A percentile compares a stretch with the other conserved stretches of the same genome.
phyloP scores from a whole-genome alignment of 1,140 invertebrate genomes.

The Apocrypta bakeri region DNA sequence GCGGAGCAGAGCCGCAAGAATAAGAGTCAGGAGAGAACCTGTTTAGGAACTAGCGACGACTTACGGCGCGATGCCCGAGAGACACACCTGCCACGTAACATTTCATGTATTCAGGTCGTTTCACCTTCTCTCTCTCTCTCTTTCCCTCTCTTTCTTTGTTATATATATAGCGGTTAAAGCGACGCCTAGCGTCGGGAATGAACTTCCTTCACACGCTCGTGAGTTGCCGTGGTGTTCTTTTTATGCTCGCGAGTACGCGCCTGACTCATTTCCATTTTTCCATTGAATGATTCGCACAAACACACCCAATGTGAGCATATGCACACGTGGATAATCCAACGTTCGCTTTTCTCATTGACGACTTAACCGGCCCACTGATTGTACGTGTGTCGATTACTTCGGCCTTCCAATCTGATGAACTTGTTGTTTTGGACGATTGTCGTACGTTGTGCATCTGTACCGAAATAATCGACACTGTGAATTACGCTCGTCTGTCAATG shows the following conservation, averaged over 20 bases:
- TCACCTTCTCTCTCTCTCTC: slow-evolving; percentile 58
- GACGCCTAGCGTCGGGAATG: slow-evolving; percentile 2
- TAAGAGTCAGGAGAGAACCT: slow-evolving; percentile 54
- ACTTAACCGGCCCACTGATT: not conserved
- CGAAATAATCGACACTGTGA: no score
- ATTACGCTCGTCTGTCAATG: no score
- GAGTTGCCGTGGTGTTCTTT: not conserved
- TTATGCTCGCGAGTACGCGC: not conserved
- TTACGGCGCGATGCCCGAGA: slow-evolving; percentile 9
- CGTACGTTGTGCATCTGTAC: no score
- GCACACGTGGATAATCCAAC: not conserved
- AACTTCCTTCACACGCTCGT: slow-evolving; percentile 22
- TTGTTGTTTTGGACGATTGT: no score
- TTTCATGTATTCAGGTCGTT: slow-evolving; percentile 56
- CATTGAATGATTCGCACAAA: not conserved
- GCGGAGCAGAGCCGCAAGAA: not conserved
- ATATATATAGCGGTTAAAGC: not conserved
- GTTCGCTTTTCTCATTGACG: slow-evolving; percentile 6
- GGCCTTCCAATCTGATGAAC: no score
- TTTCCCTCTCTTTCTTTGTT: not conserved
- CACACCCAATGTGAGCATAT: not conserved
- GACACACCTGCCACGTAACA: slow-evolving; percentile 63
- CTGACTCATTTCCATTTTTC: slow-evolving; percentile 14
- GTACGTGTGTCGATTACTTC: no score
- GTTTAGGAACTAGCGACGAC: slow-evolving; percentile 54